A percentile compares a stretch with the other conserved stretches of the same genome.
Conservation (phyloP, 2,797 vertebrate genomes). For the Melanotaenia pygmaea region DNA sequence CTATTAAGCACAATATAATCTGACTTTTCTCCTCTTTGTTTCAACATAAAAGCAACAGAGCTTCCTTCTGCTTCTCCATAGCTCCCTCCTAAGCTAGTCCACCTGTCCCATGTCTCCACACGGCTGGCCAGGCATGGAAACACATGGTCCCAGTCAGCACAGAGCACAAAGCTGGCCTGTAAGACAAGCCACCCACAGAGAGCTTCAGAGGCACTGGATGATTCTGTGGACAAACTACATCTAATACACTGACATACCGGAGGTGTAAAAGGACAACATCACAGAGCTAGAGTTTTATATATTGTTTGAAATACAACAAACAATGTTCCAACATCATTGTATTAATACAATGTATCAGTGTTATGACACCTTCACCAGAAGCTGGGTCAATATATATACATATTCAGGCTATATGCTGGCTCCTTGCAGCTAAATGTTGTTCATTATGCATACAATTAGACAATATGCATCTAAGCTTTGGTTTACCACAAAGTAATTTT, state of each 20-base stretch:
- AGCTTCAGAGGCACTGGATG: constrained; percentile 30
- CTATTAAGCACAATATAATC: neutral
- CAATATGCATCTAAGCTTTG: constrained; percentile 39
- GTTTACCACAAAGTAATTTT: constrained; percentile 25
- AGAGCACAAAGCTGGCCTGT: constrained; percentile 73
- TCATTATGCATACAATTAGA: constrained; percentile 32
- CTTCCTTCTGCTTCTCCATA: constrained; percentile 22
- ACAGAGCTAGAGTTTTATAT: neutral
- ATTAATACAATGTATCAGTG: constrained; percentile 7
- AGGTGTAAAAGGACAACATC: neutral
- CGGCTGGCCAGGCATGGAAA: constrained; percentile 69
- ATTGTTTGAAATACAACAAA: neutral
- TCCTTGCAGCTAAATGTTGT: constrained; percentile 30
- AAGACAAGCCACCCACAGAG: constrained; percentile 75
- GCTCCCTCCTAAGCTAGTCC: constrained; percentile 60
- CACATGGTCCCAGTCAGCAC: constrained; percentile 78
- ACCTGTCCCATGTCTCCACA: constrained; percentile 75
- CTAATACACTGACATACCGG: constrained; percentile 25
- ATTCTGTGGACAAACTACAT: constrained; percentile 37
- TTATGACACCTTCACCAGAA: constrained; percentile 31
- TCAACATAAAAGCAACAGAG: constrained; percentile 33
- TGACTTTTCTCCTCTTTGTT: constrained; percentile 22
- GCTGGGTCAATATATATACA: constrained; percentile 12
- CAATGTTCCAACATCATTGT: neutral
- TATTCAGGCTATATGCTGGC: constrained; percentile 21